Conservation (phyloP, 2,113 vertebrate species). For the Salvator merianae region DNA sequence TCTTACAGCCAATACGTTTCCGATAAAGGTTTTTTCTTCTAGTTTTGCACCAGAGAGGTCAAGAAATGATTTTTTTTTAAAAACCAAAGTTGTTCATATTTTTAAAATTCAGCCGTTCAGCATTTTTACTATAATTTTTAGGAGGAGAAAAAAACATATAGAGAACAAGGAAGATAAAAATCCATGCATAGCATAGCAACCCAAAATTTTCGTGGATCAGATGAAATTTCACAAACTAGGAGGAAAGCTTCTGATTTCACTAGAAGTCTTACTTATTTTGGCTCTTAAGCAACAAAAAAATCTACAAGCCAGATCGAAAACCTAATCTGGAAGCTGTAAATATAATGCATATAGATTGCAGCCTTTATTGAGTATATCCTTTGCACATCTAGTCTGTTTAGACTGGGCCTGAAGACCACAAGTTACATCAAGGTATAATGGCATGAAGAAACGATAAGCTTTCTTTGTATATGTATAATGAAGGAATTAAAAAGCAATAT, state of each 20-base stretch:
- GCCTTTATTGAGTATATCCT: not conserved
- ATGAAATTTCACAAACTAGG: not conserved
- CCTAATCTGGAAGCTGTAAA: not conserved
- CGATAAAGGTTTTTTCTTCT: not conserved
- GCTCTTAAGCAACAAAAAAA: not conserved
- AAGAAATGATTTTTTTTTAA: not conserved
- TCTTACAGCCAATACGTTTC: not conserved
- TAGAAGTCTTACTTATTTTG: not conserved
- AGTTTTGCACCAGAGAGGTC: no score
- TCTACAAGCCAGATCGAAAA: not conserved
- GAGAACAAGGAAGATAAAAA: not conserved
- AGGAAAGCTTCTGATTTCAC: not conserved
- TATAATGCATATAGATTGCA: not conserved
- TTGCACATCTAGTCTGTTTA: not conserved
- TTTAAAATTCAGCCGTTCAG: not conserved
- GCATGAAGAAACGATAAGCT: not conserved
- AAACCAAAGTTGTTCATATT: not conserved
- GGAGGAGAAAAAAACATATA: not conserved
- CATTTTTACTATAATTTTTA: not conserved
- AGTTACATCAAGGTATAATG: not conserved
- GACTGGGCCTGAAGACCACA: not conserved
- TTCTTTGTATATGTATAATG: not conserved
- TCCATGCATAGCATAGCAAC: no score
- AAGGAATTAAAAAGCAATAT: not conserved
- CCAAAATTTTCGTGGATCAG: no score